Base-by-base conservation (phyloP, 2,113 vertebrate genomes). In the Forbesichthys agassizii region DNA sequence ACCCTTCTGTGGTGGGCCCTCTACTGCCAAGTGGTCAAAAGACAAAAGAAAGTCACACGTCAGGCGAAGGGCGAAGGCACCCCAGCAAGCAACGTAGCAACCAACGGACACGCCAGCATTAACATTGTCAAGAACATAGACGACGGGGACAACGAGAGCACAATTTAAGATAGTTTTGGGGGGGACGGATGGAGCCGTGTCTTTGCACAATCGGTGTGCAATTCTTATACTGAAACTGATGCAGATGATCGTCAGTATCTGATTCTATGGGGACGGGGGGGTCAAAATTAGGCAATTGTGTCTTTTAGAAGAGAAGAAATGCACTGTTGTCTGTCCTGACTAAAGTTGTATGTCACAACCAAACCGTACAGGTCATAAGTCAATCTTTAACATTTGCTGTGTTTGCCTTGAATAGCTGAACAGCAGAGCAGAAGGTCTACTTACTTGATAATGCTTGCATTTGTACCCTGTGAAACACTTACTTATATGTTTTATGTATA, bases 81-180 rank as follows among this genome's bases (percentile, higher is more conserved):
- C 52, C 69, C 49, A n/a, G 89, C 86, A 14, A 72, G 1, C 5
- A 84, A 71, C 7, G 33, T 51, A 1, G 48, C 14, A 0, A 11
- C 59, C 7, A 84, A 69, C 0, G 73, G 82, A 68, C 85, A 86
- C 0, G 84, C 73, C 52, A 77, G 58, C 5, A 76, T 83, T 48
- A 77, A 55, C 62, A 80, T 88, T 3, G 48, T 56, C 33, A 86
- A 75, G 56, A 82, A 69, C 73, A 85, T 61, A 18, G 83, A 89
- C 0, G 84, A 90, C 4, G 61, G 42, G 4, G 87, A 88, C 49
- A 86, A 36, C 20, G 91, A 93, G 70, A 91, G 88, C 36, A 90
- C 87, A 7, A 89, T 92, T 75, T 93, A 78, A 90, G n/a, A 13
- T 68, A 12, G 67, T 36, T 27, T 47, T 20, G 6, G 48, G 11